Evolutionary conservation across 1,140 invertebrate genomes (phyloP).

Genomic region (Nylanderia fulva): DNA sequence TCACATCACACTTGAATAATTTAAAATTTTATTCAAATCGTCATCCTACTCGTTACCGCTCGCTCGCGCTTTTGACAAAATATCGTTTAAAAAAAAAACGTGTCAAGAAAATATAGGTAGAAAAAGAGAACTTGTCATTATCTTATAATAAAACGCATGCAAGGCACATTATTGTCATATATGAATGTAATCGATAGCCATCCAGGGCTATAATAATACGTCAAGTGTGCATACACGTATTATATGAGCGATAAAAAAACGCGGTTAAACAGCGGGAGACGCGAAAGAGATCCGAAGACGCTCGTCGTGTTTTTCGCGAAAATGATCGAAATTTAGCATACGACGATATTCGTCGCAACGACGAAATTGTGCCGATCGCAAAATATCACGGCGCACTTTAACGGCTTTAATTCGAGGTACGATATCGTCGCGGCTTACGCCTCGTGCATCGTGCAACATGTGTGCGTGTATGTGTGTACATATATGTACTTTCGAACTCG

Average conservation of each 20-base stretch:
- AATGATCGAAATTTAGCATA: constrained; percentile 5
- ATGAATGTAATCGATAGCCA: constrained; percentile 37
- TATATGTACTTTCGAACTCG: not conserved
- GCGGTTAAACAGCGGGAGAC: not conserved
- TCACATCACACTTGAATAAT: not conserved
- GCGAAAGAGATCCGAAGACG: not conserved
- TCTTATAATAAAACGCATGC: constrained; percentile 23
- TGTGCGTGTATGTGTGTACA: not conserved
- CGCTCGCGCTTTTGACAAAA: not conserved
- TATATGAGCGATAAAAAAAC: not conserved
- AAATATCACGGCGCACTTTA: constrained; percentile 38
- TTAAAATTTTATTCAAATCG: not conserved
- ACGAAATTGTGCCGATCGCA: constrained; percentile 2
- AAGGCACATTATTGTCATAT: not conserved
- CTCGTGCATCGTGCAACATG: not conserved
- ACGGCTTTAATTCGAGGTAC: constrained; percentile 52
- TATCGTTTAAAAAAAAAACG: not conserved
- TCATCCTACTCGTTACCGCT: too few relatives aligned
- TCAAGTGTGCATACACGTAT: not conserved
- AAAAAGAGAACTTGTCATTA: constrained; percentile 15
- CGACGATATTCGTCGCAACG: not conserved
- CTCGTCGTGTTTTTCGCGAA: not conserved
- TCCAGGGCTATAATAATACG: constrained; percentile 1
- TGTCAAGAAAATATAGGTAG: not conserved
- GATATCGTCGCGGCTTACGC: constrained; percentile 32